Base-by-base conservation (phyloP, 1,140 invertebrate genomes). In the Pollicipes pollicipes region DNA sequence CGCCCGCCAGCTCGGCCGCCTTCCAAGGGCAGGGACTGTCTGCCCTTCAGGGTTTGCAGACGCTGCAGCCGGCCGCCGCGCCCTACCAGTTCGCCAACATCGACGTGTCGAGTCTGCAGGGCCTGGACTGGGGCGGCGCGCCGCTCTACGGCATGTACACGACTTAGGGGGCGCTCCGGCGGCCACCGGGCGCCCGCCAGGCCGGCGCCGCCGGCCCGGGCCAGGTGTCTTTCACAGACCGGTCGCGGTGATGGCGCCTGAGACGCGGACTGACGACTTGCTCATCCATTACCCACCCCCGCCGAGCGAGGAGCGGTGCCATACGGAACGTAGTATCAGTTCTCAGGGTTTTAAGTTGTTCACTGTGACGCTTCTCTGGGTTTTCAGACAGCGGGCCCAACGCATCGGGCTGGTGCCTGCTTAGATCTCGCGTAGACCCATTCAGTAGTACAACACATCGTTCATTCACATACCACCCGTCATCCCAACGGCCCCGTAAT, bases 101-200 rank as follows among this genome's bases (percentile, higher is more conserved):
- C 17, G 90, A 93, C 80, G 92, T 92, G 90, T 89, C 88, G 66
- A 90, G 88, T 77, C 92, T 92, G 84, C 90, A 92, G 79, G 88
- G 89, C 66, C 88, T 92, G 73, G 90, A 92, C 80, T 92, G 90
- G 90, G 85, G 87, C 74, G 64, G 24, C n/a, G 64, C 64, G n/a
- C 64, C 64, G 3, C n/a, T 66, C 10, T 66, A 66, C 28, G 64
- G 64, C 64, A 66, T 66, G 64, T 66, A 66, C 64, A 28, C 64
- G 3, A n/a, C 10, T n/a, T 66, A 58, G 45, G 45, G 2, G 45
- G 2, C 24, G 17, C 2, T 21, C 2, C 17, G 6, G 6, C 35
- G 13, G 45, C 17, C 45, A 24, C 45, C 45, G n/a, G n/a, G n/a
- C n/a, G n/a, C n/a, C n/a, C n/a, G n/a, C n/a, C n/a, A n/a, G n/a